These are phyloP conservation scores for Hystrix brachyura DNA, from an alignment of 2,113 vertebrate genomes.

Conservation along the genomic window DNA sequence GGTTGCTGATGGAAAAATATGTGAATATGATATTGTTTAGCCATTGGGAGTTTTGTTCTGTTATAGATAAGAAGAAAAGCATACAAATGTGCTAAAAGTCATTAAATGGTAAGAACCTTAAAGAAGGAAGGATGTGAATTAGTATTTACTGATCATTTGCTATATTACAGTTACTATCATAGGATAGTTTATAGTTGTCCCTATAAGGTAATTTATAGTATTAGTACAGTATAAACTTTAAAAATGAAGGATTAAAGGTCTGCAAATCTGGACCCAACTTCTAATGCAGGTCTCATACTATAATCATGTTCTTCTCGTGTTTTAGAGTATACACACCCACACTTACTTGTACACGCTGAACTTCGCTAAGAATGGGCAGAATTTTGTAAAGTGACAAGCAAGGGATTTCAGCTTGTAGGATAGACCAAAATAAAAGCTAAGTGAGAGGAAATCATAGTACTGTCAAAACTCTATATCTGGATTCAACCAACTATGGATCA, in stretches of 20 bases:
- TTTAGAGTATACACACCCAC: background rate
- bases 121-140: constrained; percentile 32
- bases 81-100: background rate
- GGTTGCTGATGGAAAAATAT: constrained; percentile 39
- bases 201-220: background rate
- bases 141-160: constrained; percentile 24
- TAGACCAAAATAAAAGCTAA: background rate
- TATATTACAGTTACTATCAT: background rate
- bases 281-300: background rate
- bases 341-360: background rate
- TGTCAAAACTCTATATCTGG: background rate
- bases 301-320: background rate
- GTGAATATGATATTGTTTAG: background rate
- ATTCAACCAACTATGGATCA: background rate
- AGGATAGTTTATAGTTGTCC: background rate
- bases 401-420: background rate
- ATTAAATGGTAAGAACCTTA: background rate
- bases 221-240: background rate
- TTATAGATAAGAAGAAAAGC: constrained; percentile 46
- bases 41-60: background rate
- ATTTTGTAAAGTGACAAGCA: background rate
- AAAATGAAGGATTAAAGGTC: background rate
- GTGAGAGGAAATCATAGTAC: background rate
- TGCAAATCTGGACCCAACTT: background rate
- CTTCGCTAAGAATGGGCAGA: background rate